Base-by-base conservation (phyloP, 2,113 vertebrate species). In the Perognathus longimembris region DNA sequence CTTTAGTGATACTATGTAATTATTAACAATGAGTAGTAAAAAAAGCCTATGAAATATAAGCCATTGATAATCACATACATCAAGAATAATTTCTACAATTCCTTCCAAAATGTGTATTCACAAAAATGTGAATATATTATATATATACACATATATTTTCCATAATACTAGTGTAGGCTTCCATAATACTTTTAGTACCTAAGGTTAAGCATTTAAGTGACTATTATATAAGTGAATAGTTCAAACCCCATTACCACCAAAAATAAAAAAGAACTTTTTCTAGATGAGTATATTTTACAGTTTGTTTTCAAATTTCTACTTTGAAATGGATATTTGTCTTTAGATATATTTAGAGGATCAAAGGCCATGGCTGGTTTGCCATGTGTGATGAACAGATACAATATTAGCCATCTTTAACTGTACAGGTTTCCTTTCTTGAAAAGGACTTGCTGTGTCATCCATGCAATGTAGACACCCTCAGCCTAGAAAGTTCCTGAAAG, bases 251-350 rank as follows among this genome's bases (percentile, higher is more conserved):
- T 12, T 54, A 54, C 50, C 50, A 54, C 50, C 50, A 54, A 54
- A 54, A 54, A 4, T 54, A 45, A 45, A 45, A 12, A 54, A 54
- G 50, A 54, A 54, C 50, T 54, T 54, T 54, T 54, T 88, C 61
- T 50, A 80, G 6, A 80, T 81, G 14, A 94, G 34, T 28, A 94
- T 59, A 63, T 88, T 80, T 54, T 88, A 17, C 34, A 28, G 24
- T 88, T 54, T 94, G 20, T 69, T 94, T 73, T 40, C 17, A 63
- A 67, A 79, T 30, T 76, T 94, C 45, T 80, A 11, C 77, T 78
- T 86, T 42, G 54, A 88, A 76, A 30, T 21, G 24, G 42, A 26
- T 28, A 0, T 73, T 28, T 74, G 32, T 89, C n/a, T 81, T 71
- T 42, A 36, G 50, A 54, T 54, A 54, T 54, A 54, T 61, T 73